Base-by-base conservation (phyloP, 1,140 invertebrate genomes). In the Rhagoletis pomonella region DNA sequence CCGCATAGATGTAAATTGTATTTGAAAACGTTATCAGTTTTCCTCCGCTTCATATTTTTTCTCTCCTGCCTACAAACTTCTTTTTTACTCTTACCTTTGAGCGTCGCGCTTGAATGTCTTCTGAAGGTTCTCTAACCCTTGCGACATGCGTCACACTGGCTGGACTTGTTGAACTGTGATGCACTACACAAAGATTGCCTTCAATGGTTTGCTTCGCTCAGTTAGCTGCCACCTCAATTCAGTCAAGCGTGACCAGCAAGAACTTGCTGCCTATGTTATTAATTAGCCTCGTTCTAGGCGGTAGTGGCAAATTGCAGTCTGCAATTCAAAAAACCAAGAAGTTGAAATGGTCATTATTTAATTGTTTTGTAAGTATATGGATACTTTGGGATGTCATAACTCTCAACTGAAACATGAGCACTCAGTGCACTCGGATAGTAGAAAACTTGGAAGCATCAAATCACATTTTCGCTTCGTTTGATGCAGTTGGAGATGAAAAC, bases 71-170 rank as follows among this genome's bases (percentile, higher is more conserved):
- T 62, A 62, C 60, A 62, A 62, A 62, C 60, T 62, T 62, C 12
- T 39, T 12, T 67, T 4, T 39, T 29, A 5, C 29, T 67, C n/a
- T n/a, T n/a, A n/a, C n/a, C n/a, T n/a, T n/a, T n/a, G n/a, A n/a
- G 73, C 50, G 73, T 81, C 6, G 50, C 73, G 73, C 17, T 81
- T 81, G 73, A 81, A 19, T 55, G 73, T 81, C 73, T 81, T 81
- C 73, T 81, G 73, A 81, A 81, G 73, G 73, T 81, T 81, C 73
- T 55, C 73, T 81, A 81, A 81, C 73, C 73, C 73, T 81, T 81
- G 73, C 73, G 73, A 55, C 73, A 81, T 55, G 47, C 73, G 47
- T 10, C 3, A n/a, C 47, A 81, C 50, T 9, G 47, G 17, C n/a
- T 81, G 73, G 73, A 81, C 47, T 81, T 81, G 73, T 14, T 47